Evolutionary conservation across 2,113 vertebrate genomes (phyloP).

Genomic region (Pseudopodoces humilis): DNA sequence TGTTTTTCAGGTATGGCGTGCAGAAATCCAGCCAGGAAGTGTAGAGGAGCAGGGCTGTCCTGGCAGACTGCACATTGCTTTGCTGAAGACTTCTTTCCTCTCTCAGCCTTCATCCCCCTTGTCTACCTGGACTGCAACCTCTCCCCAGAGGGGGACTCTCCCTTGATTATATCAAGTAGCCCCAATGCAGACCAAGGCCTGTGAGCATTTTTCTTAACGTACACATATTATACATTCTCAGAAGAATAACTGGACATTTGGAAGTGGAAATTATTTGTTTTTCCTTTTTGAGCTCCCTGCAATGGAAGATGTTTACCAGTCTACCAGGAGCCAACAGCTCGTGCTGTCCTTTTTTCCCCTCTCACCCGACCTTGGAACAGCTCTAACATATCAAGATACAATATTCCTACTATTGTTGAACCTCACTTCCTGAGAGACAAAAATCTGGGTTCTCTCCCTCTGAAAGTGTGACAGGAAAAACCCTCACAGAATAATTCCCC

Average conservation of each 20-base stretch:
- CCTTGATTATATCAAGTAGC: background rate
- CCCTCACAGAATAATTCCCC: background rate
- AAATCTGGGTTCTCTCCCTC: background rate
- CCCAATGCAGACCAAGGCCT: background rate
- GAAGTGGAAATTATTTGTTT: background rate
- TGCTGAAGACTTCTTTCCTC: background rate
- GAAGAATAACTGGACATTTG: background rate
- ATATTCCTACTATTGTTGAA: background rate
- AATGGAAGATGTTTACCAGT: background rate
- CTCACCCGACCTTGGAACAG: background rate
- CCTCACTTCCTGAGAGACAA: background rate
- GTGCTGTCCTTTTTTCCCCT: rapidly evolving
- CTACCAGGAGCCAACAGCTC: background rate
- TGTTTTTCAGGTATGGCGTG: background rate
- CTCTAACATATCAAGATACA: background rate
- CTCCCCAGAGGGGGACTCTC: background rate
- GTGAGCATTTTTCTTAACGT: background rate
- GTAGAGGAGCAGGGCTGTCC: background rate
- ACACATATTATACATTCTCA: background rate
- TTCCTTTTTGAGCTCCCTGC: background rate
- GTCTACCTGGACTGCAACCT: background rate
- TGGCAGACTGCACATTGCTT: background rate
- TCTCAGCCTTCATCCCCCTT: background rate
- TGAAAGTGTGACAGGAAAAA: background rate
- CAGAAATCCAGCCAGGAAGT: background rate